Evolutionary conservation across 2,113 vertebrate species (phyloP).

Genomic region (Eclectus roratus): DNA sequence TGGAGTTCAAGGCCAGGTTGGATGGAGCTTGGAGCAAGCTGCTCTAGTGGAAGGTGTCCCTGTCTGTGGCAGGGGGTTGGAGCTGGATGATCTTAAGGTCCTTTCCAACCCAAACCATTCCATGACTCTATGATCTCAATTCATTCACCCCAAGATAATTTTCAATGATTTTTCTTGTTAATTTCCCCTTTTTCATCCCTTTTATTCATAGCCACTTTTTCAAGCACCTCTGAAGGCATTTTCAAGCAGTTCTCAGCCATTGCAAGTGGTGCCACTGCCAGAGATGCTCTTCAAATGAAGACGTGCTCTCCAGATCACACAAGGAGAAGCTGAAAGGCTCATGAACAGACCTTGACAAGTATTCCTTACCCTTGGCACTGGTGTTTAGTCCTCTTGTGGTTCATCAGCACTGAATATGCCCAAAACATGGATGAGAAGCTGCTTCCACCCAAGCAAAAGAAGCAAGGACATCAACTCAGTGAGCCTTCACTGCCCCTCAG

Average conservation of each 20-base stretch:
- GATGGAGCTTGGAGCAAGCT: not conserved
- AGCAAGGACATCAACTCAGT: not conserved
- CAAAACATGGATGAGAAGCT: not conserved
- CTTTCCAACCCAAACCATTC: not conserved
- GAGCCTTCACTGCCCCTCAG: not conserved
- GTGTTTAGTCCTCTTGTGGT: not conserved
- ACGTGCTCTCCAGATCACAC: not conserved
- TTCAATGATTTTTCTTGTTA: not conserved
- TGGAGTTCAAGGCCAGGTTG: not conserved
- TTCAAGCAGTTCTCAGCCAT: not conserved
- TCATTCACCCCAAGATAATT: not conserved
- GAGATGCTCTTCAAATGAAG: not conserved
- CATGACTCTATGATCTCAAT: not conserved
- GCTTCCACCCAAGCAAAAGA: not conserved
- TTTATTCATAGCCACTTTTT: not conserved
- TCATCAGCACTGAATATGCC: not conserved
- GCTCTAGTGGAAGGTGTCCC: not conserved
- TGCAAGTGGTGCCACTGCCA: not conserved
- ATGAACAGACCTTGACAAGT: not conserved
- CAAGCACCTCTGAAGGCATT: not conserved
- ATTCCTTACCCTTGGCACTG: not conserved
- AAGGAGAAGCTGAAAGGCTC: not conserved
- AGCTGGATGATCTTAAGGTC: not conserved
- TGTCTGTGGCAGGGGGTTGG: not conserved
- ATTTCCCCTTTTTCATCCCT: not conserved